Evolutionary conservation across 64 coral and sea anemone genomes (phyloP), one percentile per base, ranked within the genome.

Genomic region (Cladopsammia gracilis): DNA sequence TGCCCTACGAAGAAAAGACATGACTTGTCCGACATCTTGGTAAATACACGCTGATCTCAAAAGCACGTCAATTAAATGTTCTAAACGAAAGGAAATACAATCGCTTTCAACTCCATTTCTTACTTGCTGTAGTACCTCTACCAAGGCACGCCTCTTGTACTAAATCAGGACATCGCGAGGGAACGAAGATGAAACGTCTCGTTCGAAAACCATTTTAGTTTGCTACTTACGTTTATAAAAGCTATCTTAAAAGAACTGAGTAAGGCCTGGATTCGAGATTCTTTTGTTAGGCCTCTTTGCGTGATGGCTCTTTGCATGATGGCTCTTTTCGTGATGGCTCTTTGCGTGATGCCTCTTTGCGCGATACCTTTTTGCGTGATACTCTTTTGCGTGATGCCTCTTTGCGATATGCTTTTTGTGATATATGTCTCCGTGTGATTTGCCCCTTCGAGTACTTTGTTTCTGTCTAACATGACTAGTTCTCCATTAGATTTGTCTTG

Each of bases 1-100:
- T 71, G 69, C 69, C 69, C 69, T 71, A 71, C 69, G 69, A 71
- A 71, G 69, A 71, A 71, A 25, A 45, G 25, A 44, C 69, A 71
- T 26, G 44, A 71, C 25, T 71, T 71, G 69, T 71, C 69, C 34
- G 69, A 26, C 69, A 71, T 71, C 69, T 71, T 71, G 69, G 69
- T 43, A 71, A 71, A 71, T 34, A 71, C 69, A 45, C 44, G 69
- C 44, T 13, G 69, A 71, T 71, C 69, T 71, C 44, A 71, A 71
- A 71, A 71, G 69, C n/a, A 69, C 66, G 2, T 69, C 66, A 23
- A 69, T 69, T 69, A 69, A 25, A 25, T 69, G 66, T 23, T 69
- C 66, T 69, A 69, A 69, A 23, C 66, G 66, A 23, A 69, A 69
- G 25, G 66, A 69, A 69, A 69, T 69, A 69, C 66, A 69, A 69